Evolutionary conservation across 1,140 invertebrate genomes (phyloP).

Genomic region (Brachionus manjavacas): DNA sequence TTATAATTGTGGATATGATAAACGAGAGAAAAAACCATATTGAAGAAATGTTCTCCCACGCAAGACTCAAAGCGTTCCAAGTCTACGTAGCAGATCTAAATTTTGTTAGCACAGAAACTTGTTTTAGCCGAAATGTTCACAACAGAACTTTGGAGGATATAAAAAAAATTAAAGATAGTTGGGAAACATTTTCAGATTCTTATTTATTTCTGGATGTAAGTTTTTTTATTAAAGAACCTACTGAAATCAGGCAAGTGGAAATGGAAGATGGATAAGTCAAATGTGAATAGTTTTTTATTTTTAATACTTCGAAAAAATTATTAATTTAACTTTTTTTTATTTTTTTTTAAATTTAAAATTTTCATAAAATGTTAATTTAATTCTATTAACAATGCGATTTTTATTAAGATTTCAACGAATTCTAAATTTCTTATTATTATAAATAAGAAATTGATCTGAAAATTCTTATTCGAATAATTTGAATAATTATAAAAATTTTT

Average conservation of each 20-base stretch:
- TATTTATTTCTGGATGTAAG: not conserved
- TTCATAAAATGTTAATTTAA: too few species aligned
- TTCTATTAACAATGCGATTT: too few species aligned
- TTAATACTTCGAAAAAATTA: not conserved
- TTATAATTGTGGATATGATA: conserved; percentile 79
- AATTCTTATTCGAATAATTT: too few species aligned
- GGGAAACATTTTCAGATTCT: not conserved
- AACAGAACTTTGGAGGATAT: conserved; percentile 74
- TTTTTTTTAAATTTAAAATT: too few species aligned
- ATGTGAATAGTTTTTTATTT: not conserved
- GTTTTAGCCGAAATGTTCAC: conserved; percentile 77
- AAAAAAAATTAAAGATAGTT: conserved; percentile 53
- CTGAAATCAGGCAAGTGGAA: not conserved
- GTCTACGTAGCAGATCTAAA: conserved; percentile 82
- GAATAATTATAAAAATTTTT: too few species aligned
- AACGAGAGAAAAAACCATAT: conserved; percentile 68
- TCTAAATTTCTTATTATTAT: too few species aligned
- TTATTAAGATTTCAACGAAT: too few species aligned
- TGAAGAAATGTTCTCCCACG: conserved; percentile 79
- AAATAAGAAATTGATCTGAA: too few species aligned
- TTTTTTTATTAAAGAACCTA: not conserved
- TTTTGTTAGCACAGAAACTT: conserved; percentile 67
- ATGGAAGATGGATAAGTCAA: not conserved
- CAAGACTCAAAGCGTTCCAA: conserved; percentile 82
- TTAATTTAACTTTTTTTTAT: not conserved